phyloP scores from a whole-genome alignment of 1,140 invertebrate species.

The Chlorops oryzae region DNA sequence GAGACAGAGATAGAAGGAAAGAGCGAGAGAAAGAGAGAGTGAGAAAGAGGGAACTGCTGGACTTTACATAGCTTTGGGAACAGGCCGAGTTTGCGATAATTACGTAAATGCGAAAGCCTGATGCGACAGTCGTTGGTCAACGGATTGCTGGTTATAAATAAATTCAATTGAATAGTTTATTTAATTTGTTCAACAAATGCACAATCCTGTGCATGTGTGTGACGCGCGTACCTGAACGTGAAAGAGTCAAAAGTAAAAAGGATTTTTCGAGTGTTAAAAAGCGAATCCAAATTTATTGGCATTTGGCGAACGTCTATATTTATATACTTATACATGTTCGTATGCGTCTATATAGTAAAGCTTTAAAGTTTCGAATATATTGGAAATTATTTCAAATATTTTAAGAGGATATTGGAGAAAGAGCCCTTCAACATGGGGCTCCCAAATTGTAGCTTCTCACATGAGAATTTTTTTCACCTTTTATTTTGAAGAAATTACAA shows the following conservation, averaged over 20 bases:
- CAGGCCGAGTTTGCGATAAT: constrained; percentile 11
- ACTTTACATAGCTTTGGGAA: not conserved
- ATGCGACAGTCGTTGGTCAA: too few relatives aligned
- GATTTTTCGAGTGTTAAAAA: not conserved
- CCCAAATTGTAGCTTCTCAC: too few relatives aligned
- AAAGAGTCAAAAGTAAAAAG: not conserved
- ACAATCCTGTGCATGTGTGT: constrained; percentile 8
- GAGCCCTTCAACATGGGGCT: too few relatives aligned
- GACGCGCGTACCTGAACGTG: constrained; percentile 2
- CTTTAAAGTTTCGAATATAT: too few relatives aligned
- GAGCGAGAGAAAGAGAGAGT: not conserved
- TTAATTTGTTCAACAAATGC: constrained; percentile 38
- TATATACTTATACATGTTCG: too few relatives aligned
- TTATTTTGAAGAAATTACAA: too few relatives aligned
- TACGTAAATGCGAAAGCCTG: constrained; percentile 13
- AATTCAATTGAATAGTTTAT: constrained; percentile 47
- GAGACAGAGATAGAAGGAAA: not conserved
- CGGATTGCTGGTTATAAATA: constrained; percentile 46
- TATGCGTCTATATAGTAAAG: too few relatives aligned
- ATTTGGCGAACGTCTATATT: constrained; percentile 1
- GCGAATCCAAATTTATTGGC: not conserved
- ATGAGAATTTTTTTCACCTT: too few relatives aligned
- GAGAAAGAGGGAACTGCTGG: not conserved
- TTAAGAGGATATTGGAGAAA: too few relatives aligned
- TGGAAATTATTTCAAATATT: too few relatives aligned